Percentiles rank a stretch among this genome's conserved stretches.
Evolutionary conservation across 2,113 vertebrate species (phyloP).

Genomic region (Ellobius talpinus): DNA sequence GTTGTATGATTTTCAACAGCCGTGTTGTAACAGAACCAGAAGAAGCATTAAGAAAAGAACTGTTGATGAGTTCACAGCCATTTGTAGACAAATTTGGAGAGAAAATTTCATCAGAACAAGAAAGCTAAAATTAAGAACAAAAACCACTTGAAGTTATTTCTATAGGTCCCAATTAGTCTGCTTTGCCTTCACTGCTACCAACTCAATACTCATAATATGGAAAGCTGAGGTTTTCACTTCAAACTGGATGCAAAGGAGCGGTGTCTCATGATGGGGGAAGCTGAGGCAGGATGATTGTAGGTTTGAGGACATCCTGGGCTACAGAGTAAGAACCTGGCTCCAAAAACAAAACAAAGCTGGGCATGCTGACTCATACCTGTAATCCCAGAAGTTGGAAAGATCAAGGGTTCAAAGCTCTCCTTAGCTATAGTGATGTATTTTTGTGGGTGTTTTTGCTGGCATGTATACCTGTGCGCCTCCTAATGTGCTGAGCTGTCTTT

Average conservation of each 20-base stretch:
- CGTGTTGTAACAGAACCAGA: conserved; percentile 19
- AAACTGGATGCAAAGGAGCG: background rate
- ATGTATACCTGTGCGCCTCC: background rate
- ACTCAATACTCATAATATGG: background rate
- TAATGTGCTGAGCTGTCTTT: background rate
- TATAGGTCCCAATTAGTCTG: conserved; percentile 1
- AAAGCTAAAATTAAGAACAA: background rate
- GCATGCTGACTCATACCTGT: no score
- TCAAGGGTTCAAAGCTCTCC: background rate
- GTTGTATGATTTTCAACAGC: background rate
- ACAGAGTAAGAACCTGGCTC: background rate
- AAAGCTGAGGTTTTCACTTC: background rate
- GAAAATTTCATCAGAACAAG: background rate
- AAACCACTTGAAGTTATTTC: background rate
- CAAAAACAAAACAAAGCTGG: background rate
- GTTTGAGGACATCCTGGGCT: background rate
- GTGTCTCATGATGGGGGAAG: background rate
- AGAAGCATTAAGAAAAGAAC: background rate
- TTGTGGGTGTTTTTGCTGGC: background rate
- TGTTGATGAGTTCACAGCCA: background rate
- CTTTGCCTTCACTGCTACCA: background rate
- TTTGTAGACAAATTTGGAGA: background rate
- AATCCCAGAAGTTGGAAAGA: background rate
- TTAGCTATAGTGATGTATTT: background rate
- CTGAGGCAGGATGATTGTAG: background rate